Conservation (phyloP, 2,113 vertebrate species). For the Electrona antarctica region DNA sequence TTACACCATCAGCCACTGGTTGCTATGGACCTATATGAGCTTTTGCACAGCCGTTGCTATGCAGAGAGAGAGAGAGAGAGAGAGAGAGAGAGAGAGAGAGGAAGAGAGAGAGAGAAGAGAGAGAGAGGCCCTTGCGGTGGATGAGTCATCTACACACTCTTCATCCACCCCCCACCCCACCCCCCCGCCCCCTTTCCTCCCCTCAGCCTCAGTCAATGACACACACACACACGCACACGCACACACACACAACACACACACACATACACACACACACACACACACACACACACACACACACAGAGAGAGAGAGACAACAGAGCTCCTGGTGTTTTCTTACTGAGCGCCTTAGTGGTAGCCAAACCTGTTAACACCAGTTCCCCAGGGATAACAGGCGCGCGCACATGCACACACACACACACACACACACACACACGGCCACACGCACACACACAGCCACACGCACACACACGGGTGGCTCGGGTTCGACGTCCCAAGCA, state of each 20-base stretch:
- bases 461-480: too few relatives aligned
- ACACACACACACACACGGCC: not conserved
- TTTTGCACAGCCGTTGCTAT: conserved; percentile 66
- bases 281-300: conserved; percentile 17
- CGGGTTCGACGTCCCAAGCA: too few relatives aligned
- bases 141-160: conserved; percentile 68
- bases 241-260: not conserved
- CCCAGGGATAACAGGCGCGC: not conserved
- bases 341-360: not conserved
- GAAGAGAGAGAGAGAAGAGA: conserved; percentile 12
- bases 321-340: not conserved
- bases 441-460: not conserved
- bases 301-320: not conserved
- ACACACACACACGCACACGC: conserved; percentile 5
- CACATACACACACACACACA: conserved; percentile 7
- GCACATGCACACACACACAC: not conserved
- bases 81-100: not conserved
- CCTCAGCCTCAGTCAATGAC: conserved; percentile 54
- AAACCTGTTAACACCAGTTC: too few relatives aligned
- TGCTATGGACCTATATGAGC: conserved; percentile 59
- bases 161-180: conserved; percentile 13
- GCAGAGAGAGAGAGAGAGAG: conserved; percentile 27
- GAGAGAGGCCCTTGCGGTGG: conserved; percentile 65
- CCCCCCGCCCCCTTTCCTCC: conserved; percentile 45
- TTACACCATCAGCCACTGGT: conserved; percentile 36